Evolutionary conservation across 2,888 invertebrate species (phyloP), one percentile per base, ranked within the genome.

Genomic region (Campoplex nolae): DNA sequence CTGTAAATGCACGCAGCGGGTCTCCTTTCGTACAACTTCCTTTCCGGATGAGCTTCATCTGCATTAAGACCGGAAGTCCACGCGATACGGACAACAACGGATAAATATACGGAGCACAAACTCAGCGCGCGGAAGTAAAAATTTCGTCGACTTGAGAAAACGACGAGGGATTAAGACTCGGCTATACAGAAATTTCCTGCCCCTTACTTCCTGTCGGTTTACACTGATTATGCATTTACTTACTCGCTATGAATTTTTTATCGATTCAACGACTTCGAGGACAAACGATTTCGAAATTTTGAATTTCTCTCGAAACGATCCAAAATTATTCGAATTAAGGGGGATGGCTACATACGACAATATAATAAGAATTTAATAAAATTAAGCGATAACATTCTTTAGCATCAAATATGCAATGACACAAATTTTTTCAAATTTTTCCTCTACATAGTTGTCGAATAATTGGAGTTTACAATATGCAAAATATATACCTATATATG

Each of bases 21-120:
- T 78, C 76, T 62, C 38, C 75, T 76, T 85, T 77, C 56, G 67
- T 68, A 58, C 56, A 51, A 82, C 82, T 73, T 82, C 85, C 77
- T 71, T 82, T 58, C 67, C 85, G 85, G 82, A 82, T 74, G 82
- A 85, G 82, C 74, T 78, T 85, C 78, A 77, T 73, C 67, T 73
- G 56, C 73, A 45, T 62, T 78, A 58, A 77, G 68, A 45, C 90
- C 90, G 90, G 90, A 90, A 89, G 89, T 88, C 83, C 85, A 84
- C 38, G 58, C 80, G 48, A 48, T 16, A 58, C 18, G 45, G 54
- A 68, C 68, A 80, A 65, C 45, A 68, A 67, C 42, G 6, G 51
- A 11, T 56, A 70, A 70, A 70, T 16, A 70, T 16, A 48, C 80
- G 23, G 16, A 28, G 28, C 62, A 42, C 62, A 6, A 38, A 76